Conservation (phyloP, 2,888 invertebrate genomes). For the Apoda limacodes region DNA sequence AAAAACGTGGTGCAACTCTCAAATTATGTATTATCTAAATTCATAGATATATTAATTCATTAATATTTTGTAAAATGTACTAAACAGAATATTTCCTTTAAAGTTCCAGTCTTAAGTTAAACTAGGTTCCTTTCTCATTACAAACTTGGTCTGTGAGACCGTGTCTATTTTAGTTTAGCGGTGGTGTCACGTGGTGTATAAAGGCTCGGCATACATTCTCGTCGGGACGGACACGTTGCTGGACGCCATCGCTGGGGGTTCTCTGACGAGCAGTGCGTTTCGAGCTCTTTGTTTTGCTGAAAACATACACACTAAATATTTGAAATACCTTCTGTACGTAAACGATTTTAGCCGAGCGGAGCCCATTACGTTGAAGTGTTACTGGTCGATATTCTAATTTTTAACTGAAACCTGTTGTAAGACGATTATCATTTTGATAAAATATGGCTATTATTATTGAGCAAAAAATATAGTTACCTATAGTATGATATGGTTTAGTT, state of each 20-base stretch:
- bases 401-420: too few species aligned
- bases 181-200: constrained; percentile 50
- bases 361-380: too few species aligned
- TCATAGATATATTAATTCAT: neutral
- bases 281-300: constrained; percentile 45
- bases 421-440: too few species aligned
- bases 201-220: constrained; percentile 50
- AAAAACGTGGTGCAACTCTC: constrained; percentile 1
- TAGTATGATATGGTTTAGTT: too few species aligned
- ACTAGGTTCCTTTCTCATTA: constrained; percentile 2
- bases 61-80: constrained; percentile 1
- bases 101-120: constrained; percentile 1
- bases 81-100: neutral
- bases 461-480: too few species aligned
- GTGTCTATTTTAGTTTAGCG: neutral
- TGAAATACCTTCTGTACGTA: too few species aligned
- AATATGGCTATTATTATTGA: too few species aligned
- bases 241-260: constrained; percentile 34
- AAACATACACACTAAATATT: constrained; percentile 9
- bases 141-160: neutral
- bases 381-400: too few species aligned
- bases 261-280: constrained; percentile 37
- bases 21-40: constrained; percentile 1
- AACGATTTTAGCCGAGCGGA: too few species aligned
- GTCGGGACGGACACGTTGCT: constrained; percentile 48